Evolutionary conservation across 2,797 vertebrate species (phyloP).

Genomic region (Eulemur rubriventer): DNA sequence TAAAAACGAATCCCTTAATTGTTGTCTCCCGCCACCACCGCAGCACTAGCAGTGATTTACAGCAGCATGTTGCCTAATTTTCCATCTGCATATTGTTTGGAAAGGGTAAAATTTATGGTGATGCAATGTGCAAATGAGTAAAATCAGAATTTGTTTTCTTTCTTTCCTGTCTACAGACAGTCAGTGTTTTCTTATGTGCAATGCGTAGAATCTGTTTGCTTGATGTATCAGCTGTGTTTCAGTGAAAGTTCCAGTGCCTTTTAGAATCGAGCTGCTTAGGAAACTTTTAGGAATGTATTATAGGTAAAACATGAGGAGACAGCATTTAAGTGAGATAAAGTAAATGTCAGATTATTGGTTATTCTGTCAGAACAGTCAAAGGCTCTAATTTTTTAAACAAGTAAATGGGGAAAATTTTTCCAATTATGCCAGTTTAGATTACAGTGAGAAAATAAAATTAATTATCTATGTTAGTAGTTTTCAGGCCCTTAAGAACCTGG

Average conservation of each 20-base stretch:
- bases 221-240: neutral
- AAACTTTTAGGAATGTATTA: neutral
- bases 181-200: slow-evolving; percentile 20
- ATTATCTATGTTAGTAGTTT: neutral
- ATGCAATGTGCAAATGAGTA: slow-evolving; percentile 77
- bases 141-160: slow-evolving; percentile 79
- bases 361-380: neutral
- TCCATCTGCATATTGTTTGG: slow-evolving; percentile 83
- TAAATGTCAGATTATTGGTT: neutral
- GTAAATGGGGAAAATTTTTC: neutral
- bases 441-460: neutral
- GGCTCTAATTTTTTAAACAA: neutral
- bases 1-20: slow-evolving; percentile 81
- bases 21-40: slow-evolving; percentile 78
- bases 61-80: slow-evolving; percentile 79
- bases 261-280: neutral
- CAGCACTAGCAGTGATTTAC: slow-evolving; percentile 81
- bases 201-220: neutral
- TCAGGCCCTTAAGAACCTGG: neutral
- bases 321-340: neutral
- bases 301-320: neutral
- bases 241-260: neutral
- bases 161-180: slow-evolving; percentile 63
- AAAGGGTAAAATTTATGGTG: slow-evolving; percentile 75
- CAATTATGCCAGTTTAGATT: neutral